Percentiles rank a stretch among this genome's conserved stretches.
phyloP scores from a whole-genome alignment of 2,113 vertebrate genomes.

The Pterocles orientalis region DNA sequence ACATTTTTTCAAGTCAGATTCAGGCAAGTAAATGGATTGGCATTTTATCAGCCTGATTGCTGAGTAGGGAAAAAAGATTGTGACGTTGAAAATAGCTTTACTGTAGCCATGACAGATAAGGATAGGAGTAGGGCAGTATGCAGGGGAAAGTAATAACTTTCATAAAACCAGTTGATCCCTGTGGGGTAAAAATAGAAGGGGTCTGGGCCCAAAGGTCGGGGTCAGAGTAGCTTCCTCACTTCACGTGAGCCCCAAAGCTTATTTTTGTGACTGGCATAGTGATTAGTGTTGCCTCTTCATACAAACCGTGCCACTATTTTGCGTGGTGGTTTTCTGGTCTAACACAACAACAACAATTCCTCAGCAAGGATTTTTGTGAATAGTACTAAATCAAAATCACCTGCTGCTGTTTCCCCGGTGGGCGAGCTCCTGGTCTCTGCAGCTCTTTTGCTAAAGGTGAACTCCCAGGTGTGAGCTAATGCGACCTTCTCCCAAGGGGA shows the following conservation, averaged over 20 bases:
- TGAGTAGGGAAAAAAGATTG: neutral
- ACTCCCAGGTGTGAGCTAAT: neutral
- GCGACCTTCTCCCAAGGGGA: neutral
- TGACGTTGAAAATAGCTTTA: neutral
- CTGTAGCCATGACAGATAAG: neutral
- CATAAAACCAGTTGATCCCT: neutral
- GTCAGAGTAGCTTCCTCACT: neutral
- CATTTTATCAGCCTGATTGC: neutral
- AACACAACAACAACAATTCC: neutral
- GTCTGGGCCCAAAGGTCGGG: neutral
- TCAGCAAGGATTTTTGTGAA: neutral
- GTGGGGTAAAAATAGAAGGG: neutral
- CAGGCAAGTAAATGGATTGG: neutral
- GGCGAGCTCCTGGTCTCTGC: neutral
- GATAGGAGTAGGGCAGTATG: neutral
- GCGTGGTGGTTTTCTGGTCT: neutral
- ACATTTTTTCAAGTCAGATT: neutral
- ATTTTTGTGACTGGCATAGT: neutral
- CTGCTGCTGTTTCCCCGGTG: neutral
- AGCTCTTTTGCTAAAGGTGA: neutral
- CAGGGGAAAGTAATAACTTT: neutral
- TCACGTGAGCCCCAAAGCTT: neutral
- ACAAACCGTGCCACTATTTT: neutral
- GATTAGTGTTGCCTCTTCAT: neutral
- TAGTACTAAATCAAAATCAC: neutral